Evolutionary conservation across 2,888 invertebrate species (phyloP).

Genomic region (Falcaria lacertinaria): DNA sequence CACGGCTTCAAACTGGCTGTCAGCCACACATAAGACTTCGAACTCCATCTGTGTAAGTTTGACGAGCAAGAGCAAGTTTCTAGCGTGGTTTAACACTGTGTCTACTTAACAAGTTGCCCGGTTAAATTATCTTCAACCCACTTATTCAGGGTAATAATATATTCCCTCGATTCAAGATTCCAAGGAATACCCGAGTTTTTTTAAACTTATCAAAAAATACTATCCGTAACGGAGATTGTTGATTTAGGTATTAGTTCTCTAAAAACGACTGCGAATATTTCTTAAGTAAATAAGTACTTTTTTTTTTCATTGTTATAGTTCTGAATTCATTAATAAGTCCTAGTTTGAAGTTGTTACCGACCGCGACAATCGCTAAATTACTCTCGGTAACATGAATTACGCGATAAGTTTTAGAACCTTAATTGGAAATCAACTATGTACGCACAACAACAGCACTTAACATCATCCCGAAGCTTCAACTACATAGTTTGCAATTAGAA

Average conservation of each 20-base stretch:
- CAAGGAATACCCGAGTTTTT: no score
- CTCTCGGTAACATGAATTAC: slow-evolving; percentile 50
- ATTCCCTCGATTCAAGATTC: no score
- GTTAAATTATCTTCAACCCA: no score
- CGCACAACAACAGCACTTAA: slow-evolving; percentile 38
- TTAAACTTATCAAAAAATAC: no score
- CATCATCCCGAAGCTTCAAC: slow-evolving; percentile 27
- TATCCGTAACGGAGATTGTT: slow-evolving; percentile 15
- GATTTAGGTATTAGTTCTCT: slow-evolving; percentile 20
- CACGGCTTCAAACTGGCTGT: slow-evolving; percentile 34
- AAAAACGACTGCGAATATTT: slow-evolving; percentile 16
- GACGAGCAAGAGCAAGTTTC: slow-evolving; percentile 14
- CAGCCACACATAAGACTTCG: slow-evolving; percentile 28
- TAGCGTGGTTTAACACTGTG: slow-evolving; percentile 11
- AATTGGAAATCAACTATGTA: slow-evolving; percentile 60
- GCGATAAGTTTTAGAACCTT: slow-evolving; percentile 49
- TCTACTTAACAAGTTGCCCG: slow-evolving; percentile 14
- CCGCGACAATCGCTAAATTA: slow-evolving; percentile 50
- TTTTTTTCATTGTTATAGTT: slow-evolving; percentile 39
- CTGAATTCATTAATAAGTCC: slow-evolving; percentile 43
- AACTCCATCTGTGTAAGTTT: slow-evolving; percentile 21
- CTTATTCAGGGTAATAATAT: no score
- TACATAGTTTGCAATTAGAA: slow-evolving; percentile 21
- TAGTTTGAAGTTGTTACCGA: slow-evolving; percentile 40
- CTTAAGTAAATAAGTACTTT: slow-evolving; percentile 36